Evolutionary conservation across 2,888 invertebrate genomes (phyloP), one percentile per base, ranked within the genome.

Genomic region (Conchocele bisecta): DNA sequence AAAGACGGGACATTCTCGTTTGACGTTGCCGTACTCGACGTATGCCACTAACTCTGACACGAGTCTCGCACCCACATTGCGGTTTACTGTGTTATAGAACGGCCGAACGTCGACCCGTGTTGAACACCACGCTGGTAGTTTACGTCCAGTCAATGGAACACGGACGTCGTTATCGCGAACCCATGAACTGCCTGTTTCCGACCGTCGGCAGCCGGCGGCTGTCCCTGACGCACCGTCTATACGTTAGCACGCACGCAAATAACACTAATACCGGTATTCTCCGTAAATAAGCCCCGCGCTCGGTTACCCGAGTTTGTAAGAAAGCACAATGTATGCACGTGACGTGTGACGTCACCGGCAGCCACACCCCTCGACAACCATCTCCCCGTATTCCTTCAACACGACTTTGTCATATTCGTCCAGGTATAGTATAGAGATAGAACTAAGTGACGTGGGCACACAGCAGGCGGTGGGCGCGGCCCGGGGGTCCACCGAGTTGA

Each of bases 361-460:
- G 68, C 99, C 99, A 92, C 99, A 99, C 67, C 97, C 97, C 86
- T 96, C 95, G 79, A 99, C 99, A 87, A 97, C 95, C 99, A 99
- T 99, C 92, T 99, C 98, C 93, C 97, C 96, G 93, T 99, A 99
- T 93, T 97, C 98, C 93, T 99, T 99, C 88, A 99, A 94, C 91
- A 98, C 97, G 89, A 98, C 97, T 92, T 96, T 97, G 91, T 96
- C 95, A 92, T 95, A 94, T 92, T 96, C 96, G 93, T 99, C 98
- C 91, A 97, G 94, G 93, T 98, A 99, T 83, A 99, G 94, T 95
- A 99, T 97, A 74, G 98, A 97, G 88, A 99, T 97, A 81, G 97
- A 94, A 84, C 96, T 95, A 75, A 98, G 94, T 90, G 97, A 95
- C 74, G 98, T 98, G 48, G 99, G 98, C 68, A 99, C 97, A 92